phyloP scores from a whole-genome alignment of 2,888 invertebrate genomes.

The Spodoptera exigua region DNA sequence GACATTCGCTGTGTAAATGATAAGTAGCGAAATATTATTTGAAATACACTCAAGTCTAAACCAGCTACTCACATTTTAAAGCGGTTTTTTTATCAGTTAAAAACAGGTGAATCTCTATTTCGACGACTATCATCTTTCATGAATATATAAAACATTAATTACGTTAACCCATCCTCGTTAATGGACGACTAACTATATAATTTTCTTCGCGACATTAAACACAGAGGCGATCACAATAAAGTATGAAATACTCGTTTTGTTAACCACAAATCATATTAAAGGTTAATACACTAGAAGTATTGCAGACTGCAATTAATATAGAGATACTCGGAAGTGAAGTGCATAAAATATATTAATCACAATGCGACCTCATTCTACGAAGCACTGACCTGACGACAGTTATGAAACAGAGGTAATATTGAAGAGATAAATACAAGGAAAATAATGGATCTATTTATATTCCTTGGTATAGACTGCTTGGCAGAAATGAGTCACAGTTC shows the following conservation, averaged over 20 bases:
- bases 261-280: slow-evolving; percentile 14
- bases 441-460: slow-evolving; percentile 48
- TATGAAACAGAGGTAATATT: slow-evolving; percentile 43
- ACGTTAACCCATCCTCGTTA: no score
- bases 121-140: no score
- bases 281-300: slow-evolving; percentile 23
- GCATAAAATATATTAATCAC: slow-evolving; percentile 41
- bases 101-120: no score
- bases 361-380: slow-evolving; percentile 46
- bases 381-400: slow-evolving; percentile 40
- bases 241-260: slow-evolving; percentile 6
- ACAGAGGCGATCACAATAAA: neutral
- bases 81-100: slow-evolving; percentile 1
- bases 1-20: slow-evolving; percentile 70
- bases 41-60: slow-evolving; percentile 41
- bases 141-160: no score
- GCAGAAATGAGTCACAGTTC: slow-evolving; percentile 50
- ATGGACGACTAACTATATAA: no score
- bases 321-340: slow-evolving; percentile 39
- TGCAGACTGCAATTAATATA: slow-evolving; percentile 33
- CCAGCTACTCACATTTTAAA: slow-evolving; percentile 23
- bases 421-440: slow-evolving; percentile 48
- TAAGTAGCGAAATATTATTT: slow-evolving; percentile 66
- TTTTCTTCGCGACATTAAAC: no score
- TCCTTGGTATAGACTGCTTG: slow-evolving; percentile 43